Conservation (phyloP, 1,140 invertebrate species). For the Lasioglossum baleicum region DNA sequence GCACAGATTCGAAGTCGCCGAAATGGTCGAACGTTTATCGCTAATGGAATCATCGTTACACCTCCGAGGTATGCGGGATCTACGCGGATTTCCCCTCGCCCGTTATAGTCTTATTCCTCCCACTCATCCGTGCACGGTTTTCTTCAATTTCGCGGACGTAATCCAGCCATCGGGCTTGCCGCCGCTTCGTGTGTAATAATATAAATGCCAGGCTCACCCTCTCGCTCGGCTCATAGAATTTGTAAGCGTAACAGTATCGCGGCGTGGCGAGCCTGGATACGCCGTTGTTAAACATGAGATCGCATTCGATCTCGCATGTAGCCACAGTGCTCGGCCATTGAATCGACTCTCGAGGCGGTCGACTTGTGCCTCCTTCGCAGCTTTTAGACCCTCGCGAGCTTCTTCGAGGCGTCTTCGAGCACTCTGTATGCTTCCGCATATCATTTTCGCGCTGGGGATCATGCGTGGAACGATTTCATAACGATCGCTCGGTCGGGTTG, state of each 20-base stretch:
- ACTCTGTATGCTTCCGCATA: constrained; percentile 30
- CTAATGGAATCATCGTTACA: background rate
- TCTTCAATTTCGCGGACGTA: background rate
- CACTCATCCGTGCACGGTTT: background rate
- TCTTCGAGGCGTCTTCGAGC: background rate
- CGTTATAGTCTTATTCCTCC: no score
- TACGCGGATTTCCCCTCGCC: background rate
- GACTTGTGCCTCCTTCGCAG: constrained; percentile 29
- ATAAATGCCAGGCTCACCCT: background rate
- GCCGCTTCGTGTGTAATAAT: background rate
- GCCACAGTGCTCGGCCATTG: constrained; percentile 31
- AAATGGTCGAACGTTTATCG: background rate
- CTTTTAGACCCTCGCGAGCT: background rate
- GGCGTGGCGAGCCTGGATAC: constrained; percentile 12
- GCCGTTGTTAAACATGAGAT: constrained; percentile 53
- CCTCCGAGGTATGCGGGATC: background rate
- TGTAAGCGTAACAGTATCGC: constrained; percentile 44
- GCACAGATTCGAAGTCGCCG: background rate
- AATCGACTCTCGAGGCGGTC: constrained; percentile 35
- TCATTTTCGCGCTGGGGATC: constrained; percentile 24
- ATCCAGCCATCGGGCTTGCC: background rate
- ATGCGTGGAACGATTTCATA: constrained; percentile 25
- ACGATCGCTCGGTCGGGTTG: no score
- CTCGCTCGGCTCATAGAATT: constrained; percentile 32
- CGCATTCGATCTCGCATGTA: constrained; percentile 42